Base-by-base conservation (phyloP, 2,797 vertebrate genomes). In the Enteromius unitaeniatus region DNA sequence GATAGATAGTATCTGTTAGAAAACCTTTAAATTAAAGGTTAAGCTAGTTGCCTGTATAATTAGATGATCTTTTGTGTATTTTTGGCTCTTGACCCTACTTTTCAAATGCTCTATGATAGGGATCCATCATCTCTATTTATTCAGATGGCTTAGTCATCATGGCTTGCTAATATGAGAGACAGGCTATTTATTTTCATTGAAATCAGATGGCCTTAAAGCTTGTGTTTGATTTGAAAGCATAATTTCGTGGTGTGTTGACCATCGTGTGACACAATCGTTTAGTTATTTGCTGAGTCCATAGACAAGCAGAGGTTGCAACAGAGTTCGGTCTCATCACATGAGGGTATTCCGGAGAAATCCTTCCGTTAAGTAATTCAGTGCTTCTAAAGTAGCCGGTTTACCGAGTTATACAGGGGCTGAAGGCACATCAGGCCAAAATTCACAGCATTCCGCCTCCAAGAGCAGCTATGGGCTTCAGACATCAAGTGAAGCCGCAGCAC, bases 11-110 rank as follows among this genome's bases (percentile, higher is more conserved):
- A 80, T 89, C 81, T 81, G 68, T 72, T 85, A 74, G 62, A 80
- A 83, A 89, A 60, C 62, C 68, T 82, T 87, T 86, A 40, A 87
- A 87, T 88, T 82, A 84, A 84, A 87, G 74, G 79, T 81, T 88
- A 84, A 42, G 67, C 68, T 42, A 67, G 68, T 62, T 55, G 82
- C 26, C 60, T 87, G 34, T 79, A 60, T 87, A 85, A 88, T 89
- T 90, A 88, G 62, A 82, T 58, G 26, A 84, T 79, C 81, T 75
- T 84, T 79, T 83, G 76, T 84, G 77, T 64, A 85, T 87, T 85
- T 88, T 86, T 70, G 77, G 31, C 68, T 37, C 19, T 79, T 83
- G 73, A 21, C 60, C 23, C 64, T 60, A 17, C 45, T 79, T 81
- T 78, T 42, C 81, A 74, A 47, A 51, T 75, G 23, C 34, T 15